phyloP scores from a whole-genome alignment of 1,140 invertebrate genomes.

The Eupeodes corollae region DNA sequence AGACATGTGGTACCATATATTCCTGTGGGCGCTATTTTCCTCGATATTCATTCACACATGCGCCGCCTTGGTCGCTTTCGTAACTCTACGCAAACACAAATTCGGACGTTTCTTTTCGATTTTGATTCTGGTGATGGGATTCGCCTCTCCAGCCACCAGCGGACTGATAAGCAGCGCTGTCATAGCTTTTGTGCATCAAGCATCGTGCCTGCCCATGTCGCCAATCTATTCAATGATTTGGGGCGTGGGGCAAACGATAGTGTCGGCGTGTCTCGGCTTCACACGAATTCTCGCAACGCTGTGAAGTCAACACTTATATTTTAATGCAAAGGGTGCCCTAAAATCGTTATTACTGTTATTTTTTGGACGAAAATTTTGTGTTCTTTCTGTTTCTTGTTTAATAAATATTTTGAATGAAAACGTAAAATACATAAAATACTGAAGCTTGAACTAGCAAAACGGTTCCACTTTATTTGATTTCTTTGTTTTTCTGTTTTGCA shows the following conservation, averaged over 20 bases:
- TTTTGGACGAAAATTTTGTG: no score
- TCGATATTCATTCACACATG: constrained; percentile 84
- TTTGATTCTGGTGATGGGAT: constrained; percentile 75
- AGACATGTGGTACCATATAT: constrained; percentile 92
- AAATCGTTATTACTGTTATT: no score
- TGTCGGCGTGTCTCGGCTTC: constrained; percentile 78
- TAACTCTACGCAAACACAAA: constrained; percentile 81
- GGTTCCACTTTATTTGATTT: no score
- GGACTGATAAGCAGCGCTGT: constrained; percentile 83
- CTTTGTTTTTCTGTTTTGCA: no score
- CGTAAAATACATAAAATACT: no score
- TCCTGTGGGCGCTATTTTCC: constrained; percentile 82
- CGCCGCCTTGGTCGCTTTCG: constrained; percentile 81
- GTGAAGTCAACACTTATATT: constrained; percentile 37
- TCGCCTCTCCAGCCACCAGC: constrained; percentile 72
- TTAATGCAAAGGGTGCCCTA: no score
- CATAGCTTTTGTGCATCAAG: constrained; percentile 86
- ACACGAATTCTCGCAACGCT: constrained; percentile 86
- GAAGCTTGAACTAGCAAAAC: no score
- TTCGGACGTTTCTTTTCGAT: constrained; percentile 87
- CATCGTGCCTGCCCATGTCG: constrained; percentile 76
- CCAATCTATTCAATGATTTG: constrained; percentile 83
- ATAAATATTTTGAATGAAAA: no score
- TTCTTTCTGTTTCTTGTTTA: no score
- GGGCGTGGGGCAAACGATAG: constrained; percentile 85